Evolutionary conservation across 1,140 invertebrate species (phyloP), one percentile per base, ranked within the genome.

Genomic region (Heterodera carotae): DNA sequence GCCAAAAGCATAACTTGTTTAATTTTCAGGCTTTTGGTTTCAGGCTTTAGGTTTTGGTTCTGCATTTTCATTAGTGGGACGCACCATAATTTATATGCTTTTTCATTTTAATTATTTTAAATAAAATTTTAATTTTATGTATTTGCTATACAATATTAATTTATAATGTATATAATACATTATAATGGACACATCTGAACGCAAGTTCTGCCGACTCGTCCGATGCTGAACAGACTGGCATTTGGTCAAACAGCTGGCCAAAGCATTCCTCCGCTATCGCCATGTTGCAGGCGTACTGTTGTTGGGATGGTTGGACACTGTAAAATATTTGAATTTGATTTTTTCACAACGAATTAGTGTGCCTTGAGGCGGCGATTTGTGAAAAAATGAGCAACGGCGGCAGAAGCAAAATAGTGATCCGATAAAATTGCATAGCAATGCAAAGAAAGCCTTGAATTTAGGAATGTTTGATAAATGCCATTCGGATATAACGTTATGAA

Each of bases 181-280:
- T 83, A 62, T 80, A 83, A 69, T 83, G 82, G 10, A 84, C 77
- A 70, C 82, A 83, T 25, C 80, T 29, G 75, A 83, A 84, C 10
- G 80, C 62, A n/a, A 83, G 59, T 33, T 81, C 80, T 10, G 22
- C 36, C 10, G 36, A 56, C 39, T 48, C 39, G 15, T 43, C 34
- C 2, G 59, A 78, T 34, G 67, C 34, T 12, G 68, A 78, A 64
- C 82, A 83, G 75, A 83, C 85, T n/a, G 82, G 82, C 84, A 83
- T 83, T 64, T 82, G 80, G 31, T 84, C 82, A 66, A 83, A 83
- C 31, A 83, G 83, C 39, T 82, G 34, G 34, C 67, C 60, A 53
- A 83, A 83, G 67, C 82, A 83, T 10, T 31, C 39, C 59, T 84
- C 83, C 18, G 83, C 81, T 43, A 72, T 33, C 15, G 33, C 62